Conservation (phyloP, 2,113 vertebrate species). For the Salvelinus fontinalis region DNA sequence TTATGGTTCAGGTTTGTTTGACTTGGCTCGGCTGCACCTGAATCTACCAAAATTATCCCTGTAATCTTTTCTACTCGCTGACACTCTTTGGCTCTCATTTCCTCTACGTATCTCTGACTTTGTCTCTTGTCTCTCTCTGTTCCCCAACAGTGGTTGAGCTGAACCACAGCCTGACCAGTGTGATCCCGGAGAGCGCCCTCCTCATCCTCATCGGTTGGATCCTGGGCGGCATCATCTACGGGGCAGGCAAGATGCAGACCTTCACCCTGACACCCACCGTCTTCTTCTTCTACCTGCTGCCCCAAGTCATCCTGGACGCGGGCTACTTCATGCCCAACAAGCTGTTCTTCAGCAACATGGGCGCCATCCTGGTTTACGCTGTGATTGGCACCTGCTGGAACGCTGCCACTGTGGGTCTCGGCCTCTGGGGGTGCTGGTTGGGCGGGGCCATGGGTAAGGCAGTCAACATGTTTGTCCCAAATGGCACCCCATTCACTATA, state of each 20-base stretch:
- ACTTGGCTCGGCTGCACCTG: no score
- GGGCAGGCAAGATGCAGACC: conserved; percentile 84
- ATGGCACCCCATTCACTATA: no score
- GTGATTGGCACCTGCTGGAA: conserved; percentile 94
- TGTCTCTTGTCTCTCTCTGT: conserved; percentile 21
- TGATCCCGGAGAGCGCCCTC: conserved; percentile 91
- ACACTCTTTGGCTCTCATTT: background rate
- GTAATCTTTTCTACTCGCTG: no score
- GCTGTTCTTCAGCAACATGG: conserved; percentile 92
- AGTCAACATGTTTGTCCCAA: no score
- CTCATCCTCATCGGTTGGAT: conserved; percentile 88
- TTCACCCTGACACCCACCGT: conserved; percentile 80
- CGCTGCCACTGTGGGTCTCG: conserved; percentile 84
- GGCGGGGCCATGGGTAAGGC: conserved; percentile 93
- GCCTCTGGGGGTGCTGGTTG: conserved; percentile 86
- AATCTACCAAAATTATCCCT: no score
- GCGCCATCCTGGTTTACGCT: conserved; percentile 88
- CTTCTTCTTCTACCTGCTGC: conserved; percentile 94
- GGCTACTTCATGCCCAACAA: conserved; percentile 98
- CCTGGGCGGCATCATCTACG: conserved; percentile 90
- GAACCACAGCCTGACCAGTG: conserved; percentile 81
- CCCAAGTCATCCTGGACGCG: conserved; percentile 91
- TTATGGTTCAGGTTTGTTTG: no score
- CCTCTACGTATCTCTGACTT: background rate
- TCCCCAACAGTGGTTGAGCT: conserved; percentile 84